Conservation (phyloP, 2,888 invertebrate genomes). For the Unio pictorum region DNA sequence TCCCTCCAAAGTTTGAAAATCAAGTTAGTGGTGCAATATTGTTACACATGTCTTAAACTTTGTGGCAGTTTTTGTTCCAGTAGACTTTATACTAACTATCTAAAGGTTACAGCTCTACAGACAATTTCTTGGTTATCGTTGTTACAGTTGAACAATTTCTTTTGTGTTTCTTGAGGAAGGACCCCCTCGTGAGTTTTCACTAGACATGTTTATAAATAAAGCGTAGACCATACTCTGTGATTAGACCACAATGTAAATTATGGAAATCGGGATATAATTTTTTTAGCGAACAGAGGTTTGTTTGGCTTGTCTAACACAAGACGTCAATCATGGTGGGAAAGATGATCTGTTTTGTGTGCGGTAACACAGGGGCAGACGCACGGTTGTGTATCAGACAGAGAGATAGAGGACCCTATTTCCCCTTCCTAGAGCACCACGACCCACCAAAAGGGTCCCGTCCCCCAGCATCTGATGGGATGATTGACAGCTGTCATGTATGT, state of each 20-base stretch:
- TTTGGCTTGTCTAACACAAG: background rate
- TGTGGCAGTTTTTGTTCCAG: too few species aligned
- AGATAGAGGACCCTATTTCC: constrained; percentile 82
- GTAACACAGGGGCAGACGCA: constrained; percentile 62
- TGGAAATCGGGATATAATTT: background rate
- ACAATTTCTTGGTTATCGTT: background rate
- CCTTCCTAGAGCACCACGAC: constrained; percentile 91
- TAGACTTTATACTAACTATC: too few species aligned
- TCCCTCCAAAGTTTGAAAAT: constrained; percentile 31
- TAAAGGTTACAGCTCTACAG: too few species aligned
- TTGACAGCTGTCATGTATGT: constrained; percentile 88
- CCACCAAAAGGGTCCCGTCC: constrained; percentile 81
- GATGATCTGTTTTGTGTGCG: constrained; percentile 70
- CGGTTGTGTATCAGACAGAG: constrained; percentile 47
- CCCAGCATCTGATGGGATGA: constrained; percentile 71
- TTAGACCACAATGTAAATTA: background rate
- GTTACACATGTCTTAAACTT: too few species aligned
- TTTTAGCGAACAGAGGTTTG: background rate
- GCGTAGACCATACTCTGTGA: background rate
- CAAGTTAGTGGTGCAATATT: too few species aligned
- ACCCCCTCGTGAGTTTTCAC: background rate
- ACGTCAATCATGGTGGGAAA: constrained; percentile 47
- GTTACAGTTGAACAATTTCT: background rate
- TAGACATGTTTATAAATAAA: constrained; percentile 1
- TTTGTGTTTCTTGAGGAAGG: background rate